Percentiles rank a stretch among this genome's conserved stretches.
phyloP scores from a whole-genome alignment of 2,888 invertebrate genomes.

The Cerastis leucographa region DNA sequence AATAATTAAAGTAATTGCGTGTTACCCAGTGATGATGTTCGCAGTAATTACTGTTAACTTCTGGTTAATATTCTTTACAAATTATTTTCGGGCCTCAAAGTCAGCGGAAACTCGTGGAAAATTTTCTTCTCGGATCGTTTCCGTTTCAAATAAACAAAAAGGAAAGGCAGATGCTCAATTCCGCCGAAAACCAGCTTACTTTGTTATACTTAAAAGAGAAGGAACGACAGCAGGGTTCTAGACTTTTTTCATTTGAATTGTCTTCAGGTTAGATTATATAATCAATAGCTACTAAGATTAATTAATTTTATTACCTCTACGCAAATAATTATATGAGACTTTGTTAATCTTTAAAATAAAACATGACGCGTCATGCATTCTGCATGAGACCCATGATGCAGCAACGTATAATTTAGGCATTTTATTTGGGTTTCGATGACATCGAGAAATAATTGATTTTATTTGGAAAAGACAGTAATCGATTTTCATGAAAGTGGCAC shows the following conservation, averaged over 20 bases:
- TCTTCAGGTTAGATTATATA: neutral
- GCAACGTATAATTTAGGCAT: neutral
- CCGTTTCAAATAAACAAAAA: slow-evolving; percentile 27
- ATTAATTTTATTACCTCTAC: neutral
- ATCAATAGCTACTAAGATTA: neutral
- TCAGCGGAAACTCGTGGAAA: neutral
- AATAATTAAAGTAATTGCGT: neutral
- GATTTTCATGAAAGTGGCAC: neutral
- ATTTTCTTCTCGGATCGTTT: slow-evolving; percentile 32
- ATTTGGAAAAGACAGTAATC: neutral
- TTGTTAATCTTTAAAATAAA: neutral
- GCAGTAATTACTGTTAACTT: slow-evolving; percentile 9
- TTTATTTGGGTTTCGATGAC: neutral
- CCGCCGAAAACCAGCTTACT: neutral
- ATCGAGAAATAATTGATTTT: neutral
- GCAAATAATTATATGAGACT: neutral
- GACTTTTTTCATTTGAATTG: neutral
- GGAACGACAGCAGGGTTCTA: neutral
- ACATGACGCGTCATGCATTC: neutral
- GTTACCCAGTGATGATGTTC: slow-evolving; percentile 2
- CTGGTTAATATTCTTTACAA: slow-evolving; percentile 37
- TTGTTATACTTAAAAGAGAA: neutral
- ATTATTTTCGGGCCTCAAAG: slow-evolving; percentile 27
- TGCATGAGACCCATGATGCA: neutral
- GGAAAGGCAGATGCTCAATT: slow-evolving; percentile 1